phyloP scores from a whole-genome alignment of 1,140 invertebrate genomes.

The Sinonovacula constricta region DNA sequence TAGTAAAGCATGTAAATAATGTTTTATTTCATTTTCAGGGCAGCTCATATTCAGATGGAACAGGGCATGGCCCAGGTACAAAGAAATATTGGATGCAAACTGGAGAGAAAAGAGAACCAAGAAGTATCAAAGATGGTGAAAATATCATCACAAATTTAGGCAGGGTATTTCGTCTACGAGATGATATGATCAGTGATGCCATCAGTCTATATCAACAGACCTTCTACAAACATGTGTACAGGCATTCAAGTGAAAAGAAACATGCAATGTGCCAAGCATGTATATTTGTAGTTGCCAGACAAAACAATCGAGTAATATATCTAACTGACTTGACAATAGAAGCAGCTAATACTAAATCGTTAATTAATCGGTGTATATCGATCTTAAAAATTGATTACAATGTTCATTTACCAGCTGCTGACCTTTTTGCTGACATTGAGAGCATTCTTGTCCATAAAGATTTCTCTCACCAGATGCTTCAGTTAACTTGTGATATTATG shows the following conservation, averaged over 20 bases:
- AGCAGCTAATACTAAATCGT: not conserved
- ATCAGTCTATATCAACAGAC: not conserved
- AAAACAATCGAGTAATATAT: not conserved
- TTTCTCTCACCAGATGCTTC: not conserved
- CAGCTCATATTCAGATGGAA: not conserved
- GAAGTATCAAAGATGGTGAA: not conserved
- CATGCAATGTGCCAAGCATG: constrained; percentile 7
- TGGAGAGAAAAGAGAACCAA: not conserved
- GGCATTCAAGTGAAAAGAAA: not conserved
- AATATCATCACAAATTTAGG: constrained; percentile 8
- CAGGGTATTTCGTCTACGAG: not conserved
- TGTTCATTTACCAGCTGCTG: not conserved
- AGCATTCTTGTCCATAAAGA: not conserved
- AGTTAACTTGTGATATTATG: not conserved
- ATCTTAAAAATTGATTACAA: not conserved
- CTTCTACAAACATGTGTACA: not conserved
- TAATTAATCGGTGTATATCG: not conserved
- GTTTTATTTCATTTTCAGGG: constrained; percentile 3
- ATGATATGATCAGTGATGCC: not conserved
- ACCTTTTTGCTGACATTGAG: not conserved
- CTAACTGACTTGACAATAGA: not conserved
- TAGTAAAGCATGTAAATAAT: no score
- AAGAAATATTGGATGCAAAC: constrained; percentile 1
- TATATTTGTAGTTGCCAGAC: not conserved
- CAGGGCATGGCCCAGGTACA: not conserved